Evolutionary conservation across 2,113 vertebrate genomes (phyloP).

Genomic region (Pholis gunnellus): DNA sequence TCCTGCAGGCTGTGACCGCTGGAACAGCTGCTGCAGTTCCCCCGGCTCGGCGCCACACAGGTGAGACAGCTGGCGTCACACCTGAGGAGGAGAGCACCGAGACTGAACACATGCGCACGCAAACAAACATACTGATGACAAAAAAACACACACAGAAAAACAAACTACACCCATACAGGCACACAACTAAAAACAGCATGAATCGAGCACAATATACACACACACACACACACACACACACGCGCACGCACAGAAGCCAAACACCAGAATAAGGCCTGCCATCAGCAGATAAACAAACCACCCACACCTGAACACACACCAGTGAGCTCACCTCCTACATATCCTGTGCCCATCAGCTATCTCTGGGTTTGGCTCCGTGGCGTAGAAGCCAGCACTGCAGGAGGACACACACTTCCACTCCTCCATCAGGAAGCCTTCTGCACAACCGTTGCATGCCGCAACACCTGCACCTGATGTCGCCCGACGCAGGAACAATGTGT

Average conservation of each 20-base stretch:
- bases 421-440: conserved; percentile 90
- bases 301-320: conserved; percentile 78
- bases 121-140: background rate
- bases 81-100: conserved; percentile 77
- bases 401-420: conserved; percentile 92
- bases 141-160: background rate
- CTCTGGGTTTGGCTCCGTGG: conserved; percentile 83
- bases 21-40: conserved; percentile 93
- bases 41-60: conserved; percentile 89
- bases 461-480: conserved; percentile 86
- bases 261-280: conserved; percentile 65
- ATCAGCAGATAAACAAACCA: conserved; percentile 78
- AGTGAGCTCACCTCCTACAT: conserved; percentile 91
- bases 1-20: conserved; percentile 89
- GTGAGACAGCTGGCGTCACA: conserved; percentile 93
- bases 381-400: conserved; percentile 90
- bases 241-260: conserved; percentile 40
- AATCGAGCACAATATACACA: conserved; percentile 30
- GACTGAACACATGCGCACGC: conserved; percentile 35
- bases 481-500: conserved; percentile 9
- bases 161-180: conserved; percentile 17
- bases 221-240: conserved; percentile 22
- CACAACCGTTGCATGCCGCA: conserved; percentile 90
- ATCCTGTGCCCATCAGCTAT: conserved; percentile 79
- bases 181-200: conserved; percentile 35